These are phyloP conservation scores for Drosophila seclusa DNA, from an alignment of 2,888 invertebrate genomes.

Conservation along the genomic window DNA sequence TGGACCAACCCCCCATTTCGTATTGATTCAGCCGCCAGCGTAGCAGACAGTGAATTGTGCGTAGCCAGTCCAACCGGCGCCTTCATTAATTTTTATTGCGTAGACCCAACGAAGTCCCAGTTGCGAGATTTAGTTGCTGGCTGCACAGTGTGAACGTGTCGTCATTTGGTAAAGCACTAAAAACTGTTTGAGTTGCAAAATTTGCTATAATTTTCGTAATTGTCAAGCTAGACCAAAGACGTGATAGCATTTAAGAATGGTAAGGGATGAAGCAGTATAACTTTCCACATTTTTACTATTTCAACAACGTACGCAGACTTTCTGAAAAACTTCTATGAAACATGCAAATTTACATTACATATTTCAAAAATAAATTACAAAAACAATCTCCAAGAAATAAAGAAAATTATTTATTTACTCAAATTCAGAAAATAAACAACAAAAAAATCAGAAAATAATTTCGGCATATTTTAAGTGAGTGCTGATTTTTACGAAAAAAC, in stretches of 20 bases:
- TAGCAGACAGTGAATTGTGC: constrained; percentile 29
- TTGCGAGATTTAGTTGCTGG: constrained; percentile 23
- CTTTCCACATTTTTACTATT: background rate
- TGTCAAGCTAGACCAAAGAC: background rate
- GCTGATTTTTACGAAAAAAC: background rate
- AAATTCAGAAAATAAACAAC: background rate
- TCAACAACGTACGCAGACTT: background rate
- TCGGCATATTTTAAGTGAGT: background rate
- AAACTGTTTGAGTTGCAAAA: constrained; percentile 13
- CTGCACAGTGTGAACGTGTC: constrained; percentile 11
- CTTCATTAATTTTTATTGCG: constrained; percentile 53
- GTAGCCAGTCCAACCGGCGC: constrained; percentile 63
- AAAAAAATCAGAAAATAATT: background rate
- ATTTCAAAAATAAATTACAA: background rate
- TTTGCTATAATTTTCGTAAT: background rate
- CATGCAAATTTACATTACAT: background rate
- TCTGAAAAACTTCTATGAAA: background rate
- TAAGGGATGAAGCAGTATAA: background rate
- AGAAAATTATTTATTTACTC: background rate
- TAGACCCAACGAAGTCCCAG: constrained; percentile 38
- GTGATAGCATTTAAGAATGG: background rate
- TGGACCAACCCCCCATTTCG: constrained; percentile 21
- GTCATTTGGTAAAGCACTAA: constrained; percentile 18
- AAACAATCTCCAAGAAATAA: background rate
- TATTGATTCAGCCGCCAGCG: constrained; percentile 3